Conservation (phyloP, 1,140 invertebrate genomes). For the Penaeus vannamei region DNA sequence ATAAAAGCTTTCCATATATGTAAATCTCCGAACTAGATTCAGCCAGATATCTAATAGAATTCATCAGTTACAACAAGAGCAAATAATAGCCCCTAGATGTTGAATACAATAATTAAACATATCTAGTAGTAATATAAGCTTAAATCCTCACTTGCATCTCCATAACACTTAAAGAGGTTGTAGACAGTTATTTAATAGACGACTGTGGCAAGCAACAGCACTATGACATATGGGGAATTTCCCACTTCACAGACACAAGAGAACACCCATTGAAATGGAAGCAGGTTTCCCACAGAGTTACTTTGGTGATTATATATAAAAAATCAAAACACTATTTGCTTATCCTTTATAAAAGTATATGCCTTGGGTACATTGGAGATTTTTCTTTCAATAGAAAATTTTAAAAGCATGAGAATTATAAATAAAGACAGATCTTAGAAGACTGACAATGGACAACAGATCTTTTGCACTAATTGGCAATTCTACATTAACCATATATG, state of each 20-base stretch:
- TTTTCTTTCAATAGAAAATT: constrained; percentile 29
- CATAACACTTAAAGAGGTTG: constrained; percentile 39
- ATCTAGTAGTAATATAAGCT: not conserved
- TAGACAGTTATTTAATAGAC: constrained; percentile 41
- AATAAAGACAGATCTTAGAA: constrained; percentile 61
- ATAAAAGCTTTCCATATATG: constrained; percentile 53
- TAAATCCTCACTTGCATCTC: constrained; percentile 29
- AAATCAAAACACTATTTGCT: constrained; percentile 59
- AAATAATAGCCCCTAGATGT: not conserved
- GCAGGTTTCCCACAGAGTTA: constrained; percentile 52
- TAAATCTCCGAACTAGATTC: constrained; percentile 2
- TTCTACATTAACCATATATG: constrained; percentile 58
- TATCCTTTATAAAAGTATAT: constrained; percentile 62
- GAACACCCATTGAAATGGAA: constrained; percentile 64
- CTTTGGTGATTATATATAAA: constrained; percentile 52
- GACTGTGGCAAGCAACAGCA: constrained; percentile 51
- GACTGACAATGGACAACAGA: constrained; percentile 57
- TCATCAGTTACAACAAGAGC: too few species aligned
- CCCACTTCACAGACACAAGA: constrained; percentile 56
- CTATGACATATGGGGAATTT: constrained; percentile 18
- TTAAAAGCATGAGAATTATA: constrained; percentile 38
- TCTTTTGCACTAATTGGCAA: constrained; percentile 52
- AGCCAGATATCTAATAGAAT: not conserved
- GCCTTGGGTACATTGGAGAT: constrained; percentile 45
- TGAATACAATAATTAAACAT: constrained; percentile 3